Conservation (phyloP, 2,888 invertebrate species). For the Eupeodes latifasciatus region DNA sequence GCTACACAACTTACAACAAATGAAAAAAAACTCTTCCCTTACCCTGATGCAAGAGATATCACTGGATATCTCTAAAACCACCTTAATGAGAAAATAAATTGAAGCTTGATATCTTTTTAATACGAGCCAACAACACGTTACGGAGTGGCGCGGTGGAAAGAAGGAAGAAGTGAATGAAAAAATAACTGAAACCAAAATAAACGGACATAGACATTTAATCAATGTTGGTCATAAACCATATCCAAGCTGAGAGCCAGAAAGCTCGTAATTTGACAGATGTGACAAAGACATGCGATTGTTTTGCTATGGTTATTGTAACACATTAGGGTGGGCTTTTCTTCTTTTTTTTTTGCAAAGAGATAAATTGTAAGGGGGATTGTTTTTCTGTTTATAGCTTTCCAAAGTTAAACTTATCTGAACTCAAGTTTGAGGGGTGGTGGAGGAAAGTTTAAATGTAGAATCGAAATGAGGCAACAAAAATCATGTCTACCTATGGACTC, state of each 20-base stretch:
- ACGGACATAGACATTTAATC: slow-evolving; percentile 65
- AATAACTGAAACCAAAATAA: neutral
- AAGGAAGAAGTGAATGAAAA: neutral
- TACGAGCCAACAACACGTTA: slow-evolving; percentile 3
- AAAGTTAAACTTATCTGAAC: slow-evolving; percentile 15
- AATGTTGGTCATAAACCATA: slow-evolving; percentile 58
- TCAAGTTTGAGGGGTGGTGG: neutral
- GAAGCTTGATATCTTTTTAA: slow-evolving; percentile 63
- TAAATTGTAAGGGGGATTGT: neutral
- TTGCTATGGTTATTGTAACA: slow-evolving; percentile 60
- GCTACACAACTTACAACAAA: too few relatives aligned
- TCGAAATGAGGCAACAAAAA: slow-evolving; percentile 37
- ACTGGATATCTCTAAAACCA: neutral
- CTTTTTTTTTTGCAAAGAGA: neutral
- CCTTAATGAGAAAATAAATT: slow-evolving; percentile 60
- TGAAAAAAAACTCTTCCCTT: neutral
- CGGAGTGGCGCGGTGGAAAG: neutral
- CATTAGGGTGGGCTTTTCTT: slow-evolving; percentile 29
- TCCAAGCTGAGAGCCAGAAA: slow-evolving; percentile 38
- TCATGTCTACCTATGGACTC: neutral
- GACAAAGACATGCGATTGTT: slow-evolving; percentile 68
- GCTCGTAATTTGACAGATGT: slow-evolving; percentile 65
- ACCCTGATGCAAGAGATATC: slow-evolving; percentile 5
- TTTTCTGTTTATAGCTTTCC: slow-evolving; percentile 5
- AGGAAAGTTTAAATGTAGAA: slow-evolving; percentile 8